These are phyloP conservation scores for Cynoglossus semilaevis DNA, from an alignment of 2,113 vertebrate species.

Conservation along the genomic window DNA sequence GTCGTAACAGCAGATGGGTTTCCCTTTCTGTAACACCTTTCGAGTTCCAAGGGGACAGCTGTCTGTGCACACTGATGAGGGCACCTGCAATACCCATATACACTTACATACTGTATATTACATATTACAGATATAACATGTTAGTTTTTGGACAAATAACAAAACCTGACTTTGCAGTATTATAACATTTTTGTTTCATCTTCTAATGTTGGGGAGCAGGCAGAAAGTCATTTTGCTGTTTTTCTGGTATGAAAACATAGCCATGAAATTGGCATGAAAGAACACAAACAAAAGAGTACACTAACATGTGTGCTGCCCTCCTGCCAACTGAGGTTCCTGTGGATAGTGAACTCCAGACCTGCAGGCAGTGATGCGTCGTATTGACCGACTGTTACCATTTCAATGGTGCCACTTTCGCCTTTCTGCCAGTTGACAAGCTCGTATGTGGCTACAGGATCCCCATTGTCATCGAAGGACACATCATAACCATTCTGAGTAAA, in stretches of 20 bases:
- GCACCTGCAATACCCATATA: constrained; percentile 9
- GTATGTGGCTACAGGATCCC: constrained; percentile 67
- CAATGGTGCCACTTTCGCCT: constrained; percentile 24
- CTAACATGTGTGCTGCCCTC: constrained; percentile 47
- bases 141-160: too few relatives aligned
- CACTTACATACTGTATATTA: not conserved
- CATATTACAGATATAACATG: too few relatives aligned
- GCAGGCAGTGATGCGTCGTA: constrained; percentile 62
- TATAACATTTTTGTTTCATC: too few relatives aligned
- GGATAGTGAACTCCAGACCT: constrained; percentile 57
- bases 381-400: constrained; percentile 60
- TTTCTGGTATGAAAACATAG: too few relatives aligned
- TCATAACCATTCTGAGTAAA: constrained; percentile 62
- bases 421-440: constrained; percentile 73
- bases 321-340: constrained; percentile 59
- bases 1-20: constrained; percentile 69
- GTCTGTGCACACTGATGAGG: constrained; percentile 62
- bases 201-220: too few relatives aligned
- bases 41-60: constrained; percentile 67
- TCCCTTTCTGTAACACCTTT: constrained; percentile 65
- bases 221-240: too few relatives aligned
- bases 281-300: not conserved
- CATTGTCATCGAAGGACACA: constrained; percentile 68
- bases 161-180: too few relatives aligned
- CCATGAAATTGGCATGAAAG: too few relatives aligned